Evolutionary conservation across 2,888 invertebrate species (phyloP).

Genomic region (Aradus depressus): DNA sequence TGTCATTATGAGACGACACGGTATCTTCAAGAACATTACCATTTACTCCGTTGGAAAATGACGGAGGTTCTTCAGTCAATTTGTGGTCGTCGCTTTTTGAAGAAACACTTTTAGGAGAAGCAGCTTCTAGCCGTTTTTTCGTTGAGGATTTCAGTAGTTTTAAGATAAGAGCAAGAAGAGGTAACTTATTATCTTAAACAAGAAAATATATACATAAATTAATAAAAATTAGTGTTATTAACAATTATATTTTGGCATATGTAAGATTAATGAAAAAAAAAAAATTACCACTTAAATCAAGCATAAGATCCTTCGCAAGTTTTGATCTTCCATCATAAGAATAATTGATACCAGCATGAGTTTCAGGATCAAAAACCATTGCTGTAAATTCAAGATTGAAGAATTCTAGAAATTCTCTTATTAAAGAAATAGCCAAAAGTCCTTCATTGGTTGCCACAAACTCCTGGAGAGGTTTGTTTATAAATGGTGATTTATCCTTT

Average conservation of each 20-base stretch:
- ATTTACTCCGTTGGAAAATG: slow-evolving; percentile 17
- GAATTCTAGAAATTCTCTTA: slow-evolving; percentile 70
- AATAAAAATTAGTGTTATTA: background rate
- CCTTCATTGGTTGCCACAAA: slow-evolving; percentile 49
- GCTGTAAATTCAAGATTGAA: slow-evolving; percentile 68
- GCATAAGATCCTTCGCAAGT: slow-evolving; percentile 26
- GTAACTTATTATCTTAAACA: slow-evolving; percentile 20
- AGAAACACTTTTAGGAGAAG: slow-evolving; percentile 1
- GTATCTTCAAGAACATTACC: too few relatives aligned
- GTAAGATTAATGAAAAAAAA: background rate
- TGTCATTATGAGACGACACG: too few relatives aligned
- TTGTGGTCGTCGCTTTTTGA: slow-evolving; percentile 2
- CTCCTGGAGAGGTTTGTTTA: slow-evolving; percentile 46
- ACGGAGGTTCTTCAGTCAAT: background rate
- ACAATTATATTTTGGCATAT: background rate
- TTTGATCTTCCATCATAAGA: slow-evolving; percentile 46
- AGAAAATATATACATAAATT: background rate
- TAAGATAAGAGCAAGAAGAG: slow-evolving; percentile 16
- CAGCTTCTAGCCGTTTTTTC: slow-evolving; percentile 5
- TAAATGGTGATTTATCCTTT: slow-evolving; percentile 28
- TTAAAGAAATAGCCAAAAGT: slow-evolving; percentile 49
- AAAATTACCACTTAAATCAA: slow-evolving; percentile 11
- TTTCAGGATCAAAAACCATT: slow-evolving; percentile 71
- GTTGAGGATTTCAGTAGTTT: slow-evolving; percentile 8
- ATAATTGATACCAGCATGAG: slow-evolving; percentile 54